Evolutionary conservation across 1,140 invertebrate species (phyloP).

Genomic region (Macrobrachium rosenbergii): DNA sequence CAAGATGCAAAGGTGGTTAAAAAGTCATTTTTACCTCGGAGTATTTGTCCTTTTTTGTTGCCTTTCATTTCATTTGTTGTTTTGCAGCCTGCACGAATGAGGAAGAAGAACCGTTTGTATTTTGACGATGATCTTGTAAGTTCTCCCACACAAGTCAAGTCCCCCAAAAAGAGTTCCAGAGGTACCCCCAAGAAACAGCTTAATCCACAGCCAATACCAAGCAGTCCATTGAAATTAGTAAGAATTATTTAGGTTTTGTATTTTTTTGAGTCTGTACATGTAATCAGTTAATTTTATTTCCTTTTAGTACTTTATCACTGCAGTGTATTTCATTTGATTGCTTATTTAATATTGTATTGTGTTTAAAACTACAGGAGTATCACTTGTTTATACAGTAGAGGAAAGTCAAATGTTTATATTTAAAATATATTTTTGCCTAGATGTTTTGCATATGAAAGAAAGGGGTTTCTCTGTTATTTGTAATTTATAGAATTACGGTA

Average conservation of each 20-base stretch:
- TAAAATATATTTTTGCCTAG: no score
- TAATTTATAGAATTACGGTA: no score
- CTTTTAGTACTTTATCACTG: no score
- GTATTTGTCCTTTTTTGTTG: neutral
- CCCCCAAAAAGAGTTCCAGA: conserved; percentile 74
- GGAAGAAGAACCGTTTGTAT: conserved; percentile 91
- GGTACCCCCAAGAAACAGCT: conserved; percentile 69
- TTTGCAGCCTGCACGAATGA: conserved; percentile 82
- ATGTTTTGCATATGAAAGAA: no score
- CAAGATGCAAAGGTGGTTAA: no score
- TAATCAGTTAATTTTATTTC: neutral
- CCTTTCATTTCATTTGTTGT: conserved; percentile 35
- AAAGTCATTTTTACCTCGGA: neutral
- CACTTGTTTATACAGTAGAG: no score
- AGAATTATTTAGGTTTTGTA: neutral
- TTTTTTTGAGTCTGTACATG: neutral
- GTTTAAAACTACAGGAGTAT: no score
- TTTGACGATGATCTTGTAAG: conserved; percentile 93
- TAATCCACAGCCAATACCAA: conserved; percentile 69
- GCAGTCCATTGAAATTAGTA: conserved; percentile 47
- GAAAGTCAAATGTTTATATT: no score
- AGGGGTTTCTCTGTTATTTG: no score
- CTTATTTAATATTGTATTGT: no score
- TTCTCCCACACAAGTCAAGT: conserved; percentile 75
- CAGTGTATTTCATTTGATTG: no score